These are phyloP conservation scores for Actinemys pallida DNA, from an alignment of 2,113 vertebrate species.

Conservation along the genomic window DNA sequence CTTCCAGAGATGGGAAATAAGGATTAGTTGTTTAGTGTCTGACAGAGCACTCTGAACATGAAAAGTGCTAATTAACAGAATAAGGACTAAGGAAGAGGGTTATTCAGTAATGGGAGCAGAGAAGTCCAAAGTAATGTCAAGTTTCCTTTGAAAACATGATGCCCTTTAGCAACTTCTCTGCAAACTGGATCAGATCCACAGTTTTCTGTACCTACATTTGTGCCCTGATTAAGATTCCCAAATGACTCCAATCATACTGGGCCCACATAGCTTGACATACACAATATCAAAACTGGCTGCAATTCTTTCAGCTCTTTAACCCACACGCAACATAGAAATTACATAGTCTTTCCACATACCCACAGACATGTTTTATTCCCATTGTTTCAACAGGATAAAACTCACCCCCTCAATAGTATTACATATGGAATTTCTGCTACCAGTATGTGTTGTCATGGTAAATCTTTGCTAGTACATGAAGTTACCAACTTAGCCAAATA, in stretches of 20 bases:
- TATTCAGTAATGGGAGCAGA: not conserved
- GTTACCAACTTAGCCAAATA: not conserved
- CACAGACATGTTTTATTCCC: fast-evolving
- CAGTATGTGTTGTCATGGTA: not conserved
- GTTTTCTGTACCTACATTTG: not conserved
- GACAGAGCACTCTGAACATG: not conserved
- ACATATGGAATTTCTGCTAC: not conserved
- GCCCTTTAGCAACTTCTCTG: not conserved
- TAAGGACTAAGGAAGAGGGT: not conserved
- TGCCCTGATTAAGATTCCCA: fast-evolving
- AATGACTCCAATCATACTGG: not conserved
- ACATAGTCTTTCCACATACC: fast-evolving
- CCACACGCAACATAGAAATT: not conserved
- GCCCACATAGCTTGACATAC: not conserved
- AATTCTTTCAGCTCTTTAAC: not conserved
- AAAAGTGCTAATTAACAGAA: not conserved
- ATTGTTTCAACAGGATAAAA: fast-evolving
- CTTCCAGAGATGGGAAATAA: not conserved
- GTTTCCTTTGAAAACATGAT: not conserved
- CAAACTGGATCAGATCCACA: not conserved
- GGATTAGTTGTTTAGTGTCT: not conserved
- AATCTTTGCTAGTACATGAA: not conserved
- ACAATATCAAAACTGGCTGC: not conserved
- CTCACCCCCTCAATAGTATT: fast-evolving
- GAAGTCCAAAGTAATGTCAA: not conserved